A percentile compares a stretch with the other conserved stretches of the same genome.
phyloP scores from a whole-genome alignment of 2,888 invertebrate genomes.

The Platynereis dumerilii region DNA sequence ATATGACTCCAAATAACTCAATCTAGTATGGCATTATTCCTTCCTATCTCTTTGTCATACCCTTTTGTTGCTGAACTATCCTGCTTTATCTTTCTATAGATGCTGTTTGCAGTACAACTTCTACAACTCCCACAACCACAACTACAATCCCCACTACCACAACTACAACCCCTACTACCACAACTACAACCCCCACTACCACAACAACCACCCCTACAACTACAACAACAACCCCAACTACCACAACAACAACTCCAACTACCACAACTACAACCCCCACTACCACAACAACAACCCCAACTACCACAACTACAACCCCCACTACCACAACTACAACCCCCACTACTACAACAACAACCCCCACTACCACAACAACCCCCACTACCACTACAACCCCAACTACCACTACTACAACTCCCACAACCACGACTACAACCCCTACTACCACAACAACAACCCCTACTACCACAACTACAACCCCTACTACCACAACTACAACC shows the following conservation, averaged over 20 bases:
- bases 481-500: not conserved
- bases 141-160: not conserved
- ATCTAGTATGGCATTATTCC: no score
- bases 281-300: not conserved
- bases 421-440: conserved; percentile 5
- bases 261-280: not conserved
- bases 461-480: not conserved
- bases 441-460: not conserved
- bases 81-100: no score
- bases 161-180: not conserved
- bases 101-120: not conserved
- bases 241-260: conserved; percentile 3
- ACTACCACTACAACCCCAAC: not conserved
- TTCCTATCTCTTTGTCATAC: no score
- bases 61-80: no score
- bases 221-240: conserved; percentile 1
- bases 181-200: not conserved
- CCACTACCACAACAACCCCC: not conserved
- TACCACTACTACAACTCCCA: not conserved
- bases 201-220: not conserved
- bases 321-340: conserved; percentile 4
- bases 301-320: not conserved
- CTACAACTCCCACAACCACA: not conserved
- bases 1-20: no score
- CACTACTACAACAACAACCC: not conserved